Percentiles rank a stretch among this genome's conserved stretches.
Conservation (phyloP, 2,888 invertebrate species). For the Pseudanteris insignis region DNA sequence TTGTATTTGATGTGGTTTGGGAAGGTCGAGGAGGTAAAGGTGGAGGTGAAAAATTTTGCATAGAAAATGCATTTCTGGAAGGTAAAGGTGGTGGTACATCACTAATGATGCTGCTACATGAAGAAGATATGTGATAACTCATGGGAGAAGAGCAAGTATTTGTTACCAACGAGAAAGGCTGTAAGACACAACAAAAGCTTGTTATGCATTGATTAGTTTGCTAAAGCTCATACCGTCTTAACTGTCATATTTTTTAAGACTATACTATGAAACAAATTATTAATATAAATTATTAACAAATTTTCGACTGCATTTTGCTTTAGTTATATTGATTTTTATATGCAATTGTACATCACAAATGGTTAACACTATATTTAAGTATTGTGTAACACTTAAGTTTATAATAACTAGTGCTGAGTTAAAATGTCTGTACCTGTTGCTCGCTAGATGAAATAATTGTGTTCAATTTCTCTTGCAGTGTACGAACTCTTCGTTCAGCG, state of each 20-base stretch:
- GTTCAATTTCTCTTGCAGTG: slow-evolving; percentile 69
- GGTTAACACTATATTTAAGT: too few species aligned
- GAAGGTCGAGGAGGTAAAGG: slow-evolving; percentile 72
- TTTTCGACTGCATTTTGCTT: too few species aligned
- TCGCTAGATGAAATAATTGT: slow-evolving; percentile 59
- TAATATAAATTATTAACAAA: too few species aligned
- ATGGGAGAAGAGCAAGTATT: slow-evolving; percentile 61
- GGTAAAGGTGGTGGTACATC: slow-evolving; percentile 66
- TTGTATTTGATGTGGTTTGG: slow-evolving; percentile 61
- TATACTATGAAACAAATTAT: too few species aligned
- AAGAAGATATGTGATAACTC: slow-evolving; percentile 60
- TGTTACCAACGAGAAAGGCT: slow-evolving; percentile 67
- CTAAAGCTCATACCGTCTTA: slow-evolving; percentile 36
- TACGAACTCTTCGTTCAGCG: slow-evolving; percentile 72
- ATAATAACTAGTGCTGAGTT: too few species aligned
- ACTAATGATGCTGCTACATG: slow-evolving; percentile 57
- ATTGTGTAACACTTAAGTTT: too few species aligned
- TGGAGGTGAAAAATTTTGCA: slow-evolving; percentile 68
- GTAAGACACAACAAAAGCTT: slow-evolving; percentile 66
- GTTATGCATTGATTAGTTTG: slow-evolving; percentile 42
- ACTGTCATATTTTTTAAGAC: slow-evolving; percentile 1
- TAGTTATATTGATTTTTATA: not conserved
- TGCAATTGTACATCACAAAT: not conserved
- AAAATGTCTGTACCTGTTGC: slow-evolving; percentile 54
- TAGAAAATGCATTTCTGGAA: slow-evolving; percentile 65